Percentiles rank a stretch among this genome's conserved stretches.
Evolutionary conservation across 2,797 vertebrate species (phyloP).

Genomic region (Odontamblyopus rebecca): DNA sequence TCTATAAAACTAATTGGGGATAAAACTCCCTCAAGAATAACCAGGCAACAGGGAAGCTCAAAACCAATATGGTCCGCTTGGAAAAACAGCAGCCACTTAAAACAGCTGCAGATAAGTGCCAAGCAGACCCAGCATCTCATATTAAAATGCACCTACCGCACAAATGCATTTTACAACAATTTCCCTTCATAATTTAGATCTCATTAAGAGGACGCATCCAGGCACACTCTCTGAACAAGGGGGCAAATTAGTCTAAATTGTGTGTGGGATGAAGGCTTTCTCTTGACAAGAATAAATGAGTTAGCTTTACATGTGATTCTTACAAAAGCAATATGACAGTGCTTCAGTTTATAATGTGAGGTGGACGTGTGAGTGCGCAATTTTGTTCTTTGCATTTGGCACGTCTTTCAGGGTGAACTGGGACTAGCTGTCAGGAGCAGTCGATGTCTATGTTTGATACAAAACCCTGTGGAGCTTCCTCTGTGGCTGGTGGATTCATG

Average conservation of each 20-base stretch:
- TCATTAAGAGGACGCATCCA: slow-evolving; percentile 17
- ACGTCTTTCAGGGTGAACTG: background rate
- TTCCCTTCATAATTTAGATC: slow-evolving; percentile 17
- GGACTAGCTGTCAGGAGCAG: too few relatives aligned
- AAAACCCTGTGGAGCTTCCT: too few relatives aligned
- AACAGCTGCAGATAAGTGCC: slow-evolving; percentile 19
- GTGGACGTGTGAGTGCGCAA: background rate
- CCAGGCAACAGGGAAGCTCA: slow-evolving; percentile 14
- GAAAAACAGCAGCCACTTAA: slow-evolving; percentile 7
- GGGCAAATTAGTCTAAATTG: slow-evolving; percentile 11
- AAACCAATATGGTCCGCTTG: slow-evolving; percentile 26
- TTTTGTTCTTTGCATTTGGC: background rate
- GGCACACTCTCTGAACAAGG: slow-evolving; percentile 18
- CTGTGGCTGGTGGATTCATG: too few relatives aligned
- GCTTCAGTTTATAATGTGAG: background rate
- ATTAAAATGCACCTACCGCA: slow-evolving; percentile 2
- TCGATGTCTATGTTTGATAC: too few relatives aligned
- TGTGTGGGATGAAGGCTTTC: slow-evolving; percentile 1
- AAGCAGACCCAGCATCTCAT: slow-evolving; percentile 5
- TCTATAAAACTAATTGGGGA: slow-evolving; percentile 30
- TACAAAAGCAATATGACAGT: background rate
- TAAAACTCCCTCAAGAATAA: slow-evolving; percentile 26
- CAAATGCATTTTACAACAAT: background rate
- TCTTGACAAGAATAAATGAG: slow-evolving; percentile 12
- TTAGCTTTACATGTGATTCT: background rate